These are phyloP conservation scores for Agrochola lychnidis DNA, from an alignment of 2,888 invertebrate genomes.

Conservation along the genomic window DNA sequence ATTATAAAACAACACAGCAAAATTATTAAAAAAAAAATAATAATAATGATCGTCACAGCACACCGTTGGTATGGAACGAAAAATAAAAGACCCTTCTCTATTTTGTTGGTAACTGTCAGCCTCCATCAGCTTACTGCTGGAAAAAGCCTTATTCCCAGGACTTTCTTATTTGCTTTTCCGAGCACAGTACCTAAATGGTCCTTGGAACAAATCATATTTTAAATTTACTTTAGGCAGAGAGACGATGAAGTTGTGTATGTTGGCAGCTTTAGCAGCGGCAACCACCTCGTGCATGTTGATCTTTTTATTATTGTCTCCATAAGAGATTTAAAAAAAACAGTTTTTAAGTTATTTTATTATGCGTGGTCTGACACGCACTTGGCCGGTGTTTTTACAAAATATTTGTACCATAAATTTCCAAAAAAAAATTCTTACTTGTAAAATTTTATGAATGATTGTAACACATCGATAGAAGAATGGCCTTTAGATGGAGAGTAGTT, in stretches of 20 bases:
- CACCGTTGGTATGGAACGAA: background rate
- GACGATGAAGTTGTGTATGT: slow-evolving; percentile 94
- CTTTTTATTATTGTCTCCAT: slow-evolving; percentile 94
- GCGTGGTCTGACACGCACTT: no score
- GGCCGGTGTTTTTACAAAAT: no score
- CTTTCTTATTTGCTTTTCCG: background rate
- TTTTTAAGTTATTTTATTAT: no score
- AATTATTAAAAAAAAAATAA: background rate
- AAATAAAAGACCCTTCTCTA: no score
- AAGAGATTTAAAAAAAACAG: slow-evolving; percentile 92
- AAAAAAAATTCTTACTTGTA: no score
- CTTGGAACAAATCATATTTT: background rate
- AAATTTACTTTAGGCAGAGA: slow-evolving; percentile 91
- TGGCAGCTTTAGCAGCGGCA: slow-evolving; percentile 94
- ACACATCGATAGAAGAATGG: no score
- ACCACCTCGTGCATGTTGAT: slow-evolving; percentile 94
- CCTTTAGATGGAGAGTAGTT: no score
- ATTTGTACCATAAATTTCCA: no score
- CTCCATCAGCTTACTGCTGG: no score
- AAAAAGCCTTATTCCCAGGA: background rate
- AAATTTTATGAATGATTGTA: no score
- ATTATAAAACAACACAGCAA: no score
- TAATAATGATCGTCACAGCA: background rate
- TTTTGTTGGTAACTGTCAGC: no score
- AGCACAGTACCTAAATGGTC: background rate